Base-by-base conservation (phyloP, 2,888 invertebrate genomes). In the Pelosia muscerda region DNA sequence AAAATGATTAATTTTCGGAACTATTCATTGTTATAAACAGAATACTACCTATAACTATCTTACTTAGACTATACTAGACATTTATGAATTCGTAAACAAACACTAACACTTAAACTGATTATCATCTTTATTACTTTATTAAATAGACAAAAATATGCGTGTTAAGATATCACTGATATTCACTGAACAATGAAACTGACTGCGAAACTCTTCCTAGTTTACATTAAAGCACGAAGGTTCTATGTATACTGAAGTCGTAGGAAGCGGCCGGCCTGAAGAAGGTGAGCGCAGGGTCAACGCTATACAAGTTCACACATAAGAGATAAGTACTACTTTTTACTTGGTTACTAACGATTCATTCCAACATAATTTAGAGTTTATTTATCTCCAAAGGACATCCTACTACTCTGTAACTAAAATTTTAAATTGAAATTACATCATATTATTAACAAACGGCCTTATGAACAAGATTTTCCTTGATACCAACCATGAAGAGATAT, bases 401-500 rank as follows among this genome's bases (percentile, higher is more conserved):
- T 62, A 13, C 22, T 62, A 22, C 26, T n/a, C 42, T 42, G 23
- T 2, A 13, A 23, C 6, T 9, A 31, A n/a, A 31, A n/a, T 19
- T 49, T n/a, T 9, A n/a, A 49, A n/a, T 49, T 49, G 8, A 8
- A n/a, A 49, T 49, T 49, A 49, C 49, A n/a, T 49, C n/a, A 49
- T 49, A n/a, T n/a, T 49, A 42, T 49, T n/a, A 49, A 49, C 49
- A 49, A 49, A 49, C 8, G n/a, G n/a, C 49, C 49, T 56, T 69
- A 59, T 74, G 64, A 69, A 71, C 61, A 72, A 72, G 63, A 74
- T 71, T 73, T 68, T 62, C 61, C 42, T 65, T 65, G 31, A 82
- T 89, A 93, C 93, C 81, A 86, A 94, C 95, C 94, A 78, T 91
- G 89, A 80, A 93, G 89, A 76, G 94, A 93, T 86, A 92, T 86